phyloP scores from a whole-genome alignment of 1,140 invertebrate genomes.

The Nixonia krombeini region DNA sequence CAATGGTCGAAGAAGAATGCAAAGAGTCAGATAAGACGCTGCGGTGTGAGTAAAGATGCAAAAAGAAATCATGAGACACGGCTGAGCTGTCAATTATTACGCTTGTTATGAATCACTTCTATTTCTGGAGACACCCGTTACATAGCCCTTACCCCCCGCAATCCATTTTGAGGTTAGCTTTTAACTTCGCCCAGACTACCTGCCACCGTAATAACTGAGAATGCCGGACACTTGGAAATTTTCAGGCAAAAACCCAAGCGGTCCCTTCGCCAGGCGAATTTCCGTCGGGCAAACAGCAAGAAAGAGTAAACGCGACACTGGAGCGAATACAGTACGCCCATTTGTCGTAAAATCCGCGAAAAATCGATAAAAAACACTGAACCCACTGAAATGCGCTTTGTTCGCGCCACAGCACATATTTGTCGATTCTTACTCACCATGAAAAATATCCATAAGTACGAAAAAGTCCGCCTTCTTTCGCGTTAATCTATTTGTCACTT shows the following conservation, averaged over 20 bases:
- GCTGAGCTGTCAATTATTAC: slow-evolving; percentile 50
- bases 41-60: neutral
- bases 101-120: slow-evolving; percentile 56
- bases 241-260: neutral
- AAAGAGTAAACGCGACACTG: slow-evolving; percentile 5
- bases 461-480: slow-evolving; percentile 28
- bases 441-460: slow-evolving; percentile 52
- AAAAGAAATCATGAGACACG: slow-evolving; percentile 17
- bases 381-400: slow-evolving; percentile 5
- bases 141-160: slow-evolving; percentile 23
- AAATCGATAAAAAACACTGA: slow-evolving; percentile 46
- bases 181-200: neutral
- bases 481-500: slow-evolving; percentile 56
- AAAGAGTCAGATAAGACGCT: neutral
- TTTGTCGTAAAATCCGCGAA: slow-evolving; percentile 37
- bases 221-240: neutral
- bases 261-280: neutral
- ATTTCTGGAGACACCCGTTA: slow-evolving; percentile 60
- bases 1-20: neutral
- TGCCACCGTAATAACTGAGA: neutral
- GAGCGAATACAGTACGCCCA: slow-evolving; percentile 48
- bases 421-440: slow-evolving; percentile 42
- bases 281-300: slow-evolving; percentile 1
- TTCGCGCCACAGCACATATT: neutral
- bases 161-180: slow-evolving; percentile 56